phyloP scores from a whole-genome alignment of 2,797 vertebrate genomes.

The Hipposideros larvatus region DNA sequence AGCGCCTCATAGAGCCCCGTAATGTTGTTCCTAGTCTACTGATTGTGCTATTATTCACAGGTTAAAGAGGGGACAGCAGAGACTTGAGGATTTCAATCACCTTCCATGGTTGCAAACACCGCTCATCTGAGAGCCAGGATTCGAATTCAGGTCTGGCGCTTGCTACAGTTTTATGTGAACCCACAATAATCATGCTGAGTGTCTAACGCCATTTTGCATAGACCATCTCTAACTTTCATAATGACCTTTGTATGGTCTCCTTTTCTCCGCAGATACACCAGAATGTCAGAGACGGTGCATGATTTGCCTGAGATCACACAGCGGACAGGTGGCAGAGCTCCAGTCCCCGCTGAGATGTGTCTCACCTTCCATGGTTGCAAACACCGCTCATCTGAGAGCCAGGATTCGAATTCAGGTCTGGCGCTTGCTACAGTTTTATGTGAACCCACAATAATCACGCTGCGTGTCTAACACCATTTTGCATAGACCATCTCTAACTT shows the following conservation, averaged over 20 bases:
- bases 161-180: not conserved
- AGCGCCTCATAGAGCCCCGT: no score
- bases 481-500: no score
- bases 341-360: not conserved
- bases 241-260: not conserved
- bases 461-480: no score
- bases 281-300: not conserved
- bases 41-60: no score
- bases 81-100: not conserved
- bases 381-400: no score
- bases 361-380: no score
- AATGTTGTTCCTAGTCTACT: no score
- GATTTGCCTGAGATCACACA: not conserved
- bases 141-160: not conserved
- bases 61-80: not conserved
- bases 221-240: not conserved
- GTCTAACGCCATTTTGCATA: not conserved
- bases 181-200: rapidly evolving
- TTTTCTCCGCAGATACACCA: not conserved
- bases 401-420: no score
- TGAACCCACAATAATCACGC: no score
- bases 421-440: no score
- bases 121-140: not conserved
- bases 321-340: not conserved
- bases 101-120: not conserved